Evolutionary conservation across 2,888 invertebrate species (phyloP), one percentile per base, ranked within the genome.

Genomic region (Lottia gigantea): DNA sequence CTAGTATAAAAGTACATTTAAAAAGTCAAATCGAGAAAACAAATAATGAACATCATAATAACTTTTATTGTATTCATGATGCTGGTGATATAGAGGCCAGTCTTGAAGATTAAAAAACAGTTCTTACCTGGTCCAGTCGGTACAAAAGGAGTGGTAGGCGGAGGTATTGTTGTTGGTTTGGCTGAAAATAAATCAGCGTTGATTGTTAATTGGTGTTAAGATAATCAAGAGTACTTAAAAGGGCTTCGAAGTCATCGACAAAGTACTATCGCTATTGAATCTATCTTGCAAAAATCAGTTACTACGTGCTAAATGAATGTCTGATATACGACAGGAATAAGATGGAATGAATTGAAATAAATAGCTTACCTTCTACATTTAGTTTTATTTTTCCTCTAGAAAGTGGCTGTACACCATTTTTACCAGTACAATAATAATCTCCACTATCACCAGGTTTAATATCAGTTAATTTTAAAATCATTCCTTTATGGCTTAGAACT

Each of bases 291-390:
- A 31, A 31, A 3, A 31, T 31, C 31, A n/a, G n/a, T n/a, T n/a
- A n/a, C n/a, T n/a, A n/a, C n/a, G n/a, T n/a, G 6, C 31, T 31
- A 31, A 31, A 6, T 4, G 2, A 31, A 31, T 31, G 31, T 31
- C 31, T 31, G 31, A 26, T 63, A 23, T 23, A 16, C 23, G 4
- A 19, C n/a, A n/a, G n/a, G n/a, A n/a, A n/a, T n/a, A n/a, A n/a
- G n/a, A n/a, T n/a, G n/a, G n/a, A n/a, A n/a, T n/a, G n/a, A 61
- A 40, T 2, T 1, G 6, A 2, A 31, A 11, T 11, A 40, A 40
- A 25, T 1, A 16, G 6, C 78, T 74, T 66, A 79, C 79, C 76
- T n/a, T 66, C 63, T 19, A 79, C 76, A 46, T 72, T 71, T 23
- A 79, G 71, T 26, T 46, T 74, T 19, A 78, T 72, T 66, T 64